A percentile compares a stretch with the other conserved stretches of the same genome.
Evolutionary conservation across 2,888 invertebrate species (phyloP).

Genomic region (Crematogaster levior): DNA sequence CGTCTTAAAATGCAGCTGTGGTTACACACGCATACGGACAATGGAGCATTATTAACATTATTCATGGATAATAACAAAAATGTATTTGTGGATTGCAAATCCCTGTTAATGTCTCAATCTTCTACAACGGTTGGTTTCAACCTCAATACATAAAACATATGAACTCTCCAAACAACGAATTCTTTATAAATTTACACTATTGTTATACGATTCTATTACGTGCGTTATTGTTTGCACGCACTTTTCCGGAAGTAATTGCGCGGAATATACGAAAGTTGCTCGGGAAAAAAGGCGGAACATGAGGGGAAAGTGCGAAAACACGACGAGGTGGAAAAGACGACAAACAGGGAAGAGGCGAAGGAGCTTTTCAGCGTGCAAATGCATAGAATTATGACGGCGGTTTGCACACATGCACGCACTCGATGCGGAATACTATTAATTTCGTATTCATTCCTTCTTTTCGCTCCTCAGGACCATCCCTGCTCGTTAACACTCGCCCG

Average conservation of each 20-base stretch:
- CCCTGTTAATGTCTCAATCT: conserved; percentile 7
- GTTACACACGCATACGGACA: too few species aligned
- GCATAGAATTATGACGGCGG: conserved; percentile 64
- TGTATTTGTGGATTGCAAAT: background rate
- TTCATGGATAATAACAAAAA: conserved; percentile 9
- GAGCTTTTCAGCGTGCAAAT: conserved; percentile 69
- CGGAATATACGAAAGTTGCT: background rate
- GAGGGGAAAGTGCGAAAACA: background rate
- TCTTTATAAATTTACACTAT: conserved; percentile 17
- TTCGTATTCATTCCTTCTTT: conserved; percentile 76
- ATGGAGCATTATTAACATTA: conserved; percentile 12
- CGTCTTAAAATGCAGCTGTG: conserved; percentile 20
- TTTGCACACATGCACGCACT: conserved; percentile 62
- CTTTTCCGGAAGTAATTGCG: conserved; percentile 16
- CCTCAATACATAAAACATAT: conserved; percentile 3
- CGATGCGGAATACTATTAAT: conserved; percentile 75
- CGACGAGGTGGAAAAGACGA: conserved; percentile 55
- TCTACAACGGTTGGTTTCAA: background rate
- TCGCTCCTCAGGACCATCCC: conserved; percentile 63
- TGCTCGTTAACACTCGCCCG: conserved; percentile 67
- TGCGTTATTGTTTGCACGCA: conserved; percentile 13
- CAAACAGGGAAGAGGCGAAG: conserved; percentile 47
- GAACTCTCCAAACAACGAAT: background rate
- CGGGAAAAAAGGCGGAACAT: conserved; percentile 7
- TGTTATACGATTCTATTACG: background rate